Evolutionary conservation across 2,797 vertebrate genomes (phyloP), one percentile per base, ranked within the genome.

Genomic region (Poecilia wingei): DNA sequence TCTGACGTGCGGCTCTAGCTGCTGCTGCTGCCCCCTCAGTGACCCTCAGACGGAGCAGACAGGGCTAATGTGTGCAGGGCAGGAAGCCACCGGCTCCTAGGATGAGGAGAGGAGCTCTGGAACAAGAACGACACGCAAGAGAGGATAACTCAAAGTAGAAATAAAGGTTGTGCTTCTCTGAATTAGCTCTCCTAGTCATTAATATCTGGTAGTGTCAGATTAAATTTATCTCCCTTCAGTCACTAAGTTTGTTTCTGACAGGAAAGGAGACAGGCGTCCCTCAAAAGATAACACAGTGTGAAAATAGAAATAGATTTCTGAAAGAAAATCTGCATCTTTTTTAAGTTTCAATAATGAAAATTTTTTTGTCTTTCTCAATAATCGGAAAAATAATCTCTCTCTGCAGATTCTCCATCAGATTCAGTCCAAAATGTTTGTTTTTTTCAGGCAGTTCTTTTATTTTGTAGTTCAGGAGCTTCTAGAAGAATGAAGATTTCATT

Each of bases 31-130:
- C 82, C 86, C 86, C 79, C 75, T 75, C 84, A 47, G 14, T 90
- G 90, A 93, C 88, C 93, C 87, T 84, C 79, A 71, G 75, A 79
- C 83, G 80, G 72, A 89, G 76, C 84, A 83, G 79, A 82, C 74
- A 71, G 41, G 73, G 77, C 75, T 86, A 83, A 89, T 82, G 84
- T 55, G 68, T 80, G 89, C 87, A 3, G 79, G 47, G 76, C 78
- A 78, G 57, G 33, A 77, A 77, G 83, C 85, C 1, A 4, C 1
- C 20, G 75, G 83, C 64, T 81, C 28, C 80, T 68, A 74, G 75
- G 59, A 64, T 51, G 76, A 49, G 68, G 64, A 76, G 74, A 59
- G 1, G 2, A 9, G 61, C 51, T 80, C 18, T n/a, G 39, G 9
- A 25, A 78, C 51, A 39, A 79, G 49, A 18, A 0, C 78, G 46